Evolutionary conservation across 1,140 invertebrate species (phyloP), one percentile per base, ranked within the genome.

Genomic region (Euura lappo): DNA sequence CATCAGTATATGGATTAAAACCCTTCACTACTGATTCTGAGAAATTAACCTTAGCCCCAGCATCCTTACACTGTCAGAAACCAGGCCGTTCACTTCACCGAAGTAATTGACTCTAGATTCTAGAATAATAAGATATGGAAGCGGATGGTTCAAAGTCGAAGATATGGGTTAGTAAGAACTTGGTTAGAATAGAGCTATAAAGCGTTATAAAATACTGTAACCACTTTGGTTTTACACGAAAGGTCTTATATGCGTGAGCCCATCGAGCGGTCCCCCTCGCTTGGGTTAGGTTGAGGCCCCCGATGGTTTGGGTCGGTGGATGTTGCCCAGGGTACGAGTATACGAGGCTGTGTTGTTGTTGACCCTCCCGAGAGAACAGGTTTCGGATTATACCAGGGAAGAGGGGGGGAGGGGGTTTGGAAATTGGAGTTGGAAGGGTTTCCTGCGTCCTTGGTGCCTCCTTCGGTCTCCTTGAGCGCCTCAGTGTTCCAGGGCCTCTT

Each of bases 341-440:
- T 28, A 28, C 28, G 28, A 28, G 28, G 28, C 51, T 8, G 13
- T 60, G 51, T 60, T 60, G 51, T 60, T 60, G 51, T 60, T 60
- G 51, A 60, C 51, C 51, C 51, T 60, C 6, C 51, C 13, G 8
- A 8, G 8, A 60, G 5, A 60, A 60, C 51, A 60, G 51, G 51
- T 60, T 60, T 60, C 51, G 51, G 51, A 60, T 60, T 60, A 60
- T 60, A 60, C 51, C 4, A 60, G 8, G 51, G 51, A 6, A n/a
- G 51, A 8, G 47, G 7, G 7, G 47, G 47, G n/a, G 47, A 4
- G 51, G 51, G 51, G 51, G 51, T n/a, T 60, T 60, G 51, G 51
- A 60, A 60, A 60, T 60, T 60, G 51, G 51, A 60, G 51, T 60
- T 60, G 51, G 51, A 60, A 60, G 51, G 51, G 51, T 60, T 60